Evolutionary conservation across 2,888 invertebrate species (phyloP).

Genomic region (Drosophila mettleri): DNA sequence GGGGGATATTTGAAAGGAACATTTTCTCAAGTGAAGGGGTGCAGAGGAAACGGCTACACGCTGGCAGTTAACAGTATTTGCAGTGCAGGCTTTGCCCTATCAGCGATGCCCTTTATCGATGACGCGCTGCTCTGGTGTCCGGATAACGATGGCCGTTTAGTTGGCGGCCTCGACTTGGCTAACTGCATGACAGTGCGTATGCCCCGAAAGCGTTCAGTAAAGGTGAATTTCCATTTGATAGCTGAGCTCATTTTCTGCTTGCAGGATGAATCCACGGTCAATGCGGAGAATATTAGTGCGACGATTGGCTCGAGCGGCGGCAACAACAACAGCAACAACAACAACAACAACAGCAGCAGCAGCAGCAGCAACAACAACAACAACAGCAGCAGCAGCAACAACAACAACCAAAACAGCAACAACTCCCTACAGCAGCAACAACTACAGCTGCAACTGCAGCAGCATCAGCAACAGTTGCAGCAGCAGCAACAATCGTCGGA

Average conservation of each 20-base stretch:
- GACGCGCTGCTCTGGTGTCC: conserved; percentile 97
- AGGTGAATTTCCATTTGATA: too few species aligned
- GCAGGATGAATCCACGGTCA: conserved; percentile 72
- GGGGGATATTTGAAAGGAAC: conserved; percentile 3
- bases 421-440: conserved; percentile 27
- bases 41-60: conserved; percentile 77
- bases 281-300: conserved; percentile 68
- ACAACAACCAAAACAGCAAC: conserved; percentile 19
- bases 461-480: conserved; percentile 5
- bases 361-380: conserved; percentile 24
- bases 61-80: conserved; percentile 85
- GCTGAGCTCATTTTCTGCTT: background rate
- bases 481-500: conserved; percentile 47
- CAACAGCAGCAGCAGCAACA: conserved; percentile 23
- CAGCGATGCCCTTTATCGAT: conserved; percentile 98
- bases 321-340: conserved; percentile 30
- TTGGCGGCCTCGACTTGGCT: conserved; percentile 90
- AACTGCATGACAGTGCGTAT: conserved; percentile 92
- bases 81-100: conserved; percentile 85
- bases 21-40: conserved; percentile 61
- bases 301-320: conserved; percentile 46
- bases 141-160: conserved; percentile 97
- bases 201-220: background rate
- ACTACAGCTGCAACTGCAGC: conserved; percentile 33
- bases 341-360: conserved; percentile 4